phyloP scores from a whole-genome alignment of 2,113 vertebrate genomes.

The Otus sunia region DNA sequence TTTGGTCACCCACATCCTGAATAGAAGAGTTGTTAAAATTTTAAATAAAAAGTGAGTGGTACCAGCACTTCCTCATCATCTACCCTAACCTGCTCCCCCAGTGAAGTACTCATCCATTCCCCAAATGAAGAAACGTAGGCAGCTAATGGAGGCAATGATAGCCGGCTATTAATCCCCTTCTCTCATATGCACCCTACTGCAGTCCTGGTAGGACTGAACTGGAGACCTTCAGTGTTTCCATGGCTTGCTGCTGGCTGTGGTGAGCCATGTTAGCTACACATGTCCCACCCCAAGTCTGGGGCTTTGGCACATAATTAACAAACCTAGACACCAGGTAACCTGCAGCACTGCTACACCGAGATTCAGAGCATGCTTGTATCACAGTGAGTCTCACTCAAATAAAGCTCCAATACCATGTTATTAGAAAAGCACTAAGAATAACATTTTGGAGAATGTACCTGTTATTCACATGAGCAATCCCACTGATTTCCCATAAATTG shows the following conservation, averaged over 20 bases:
- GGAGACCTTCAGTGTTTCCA: not conserved
- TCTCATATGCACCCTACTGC: not conserved
- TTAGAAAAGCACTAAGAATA: not conserved
- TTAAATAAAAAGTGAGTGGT: not conserved
- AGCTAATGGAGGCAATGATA: not conserved
- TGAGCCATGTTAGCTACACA: not conserved
- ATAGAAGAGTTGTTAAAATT: not conserved
- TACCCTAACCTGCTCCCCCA: not conserved
- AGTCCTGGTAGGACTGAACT: not conserved
- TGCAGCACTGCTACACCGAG: not conserved
- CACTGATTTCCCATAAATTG: not conserved
- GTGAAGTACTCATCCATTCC: not conserved
- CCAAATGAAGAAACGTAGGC: not conserved
- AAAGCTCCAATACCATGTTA: not conserved
- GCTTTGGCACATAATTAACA: not conserved
- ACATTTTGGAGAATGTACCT: not conserved
- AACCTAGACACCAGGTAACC: not conserved
- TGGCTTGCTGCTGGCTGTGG: not conserved
- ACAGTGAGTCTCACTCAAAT: not conserved
- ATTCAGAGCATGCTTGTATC: fast-evolving
- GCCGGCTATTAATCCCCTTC: not conserved
- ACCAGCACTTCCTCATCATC: not conserved
- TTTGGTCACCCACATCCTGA: not conserved
- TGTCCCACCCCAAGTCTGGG: not conserved
- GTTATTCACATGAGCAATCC: not conserved